These are phyloP conservation scores for Poicephalus gulielmi DNA, from an alignment of 2,113 vertebrate species.

Conservation along the genomic window DNA sequence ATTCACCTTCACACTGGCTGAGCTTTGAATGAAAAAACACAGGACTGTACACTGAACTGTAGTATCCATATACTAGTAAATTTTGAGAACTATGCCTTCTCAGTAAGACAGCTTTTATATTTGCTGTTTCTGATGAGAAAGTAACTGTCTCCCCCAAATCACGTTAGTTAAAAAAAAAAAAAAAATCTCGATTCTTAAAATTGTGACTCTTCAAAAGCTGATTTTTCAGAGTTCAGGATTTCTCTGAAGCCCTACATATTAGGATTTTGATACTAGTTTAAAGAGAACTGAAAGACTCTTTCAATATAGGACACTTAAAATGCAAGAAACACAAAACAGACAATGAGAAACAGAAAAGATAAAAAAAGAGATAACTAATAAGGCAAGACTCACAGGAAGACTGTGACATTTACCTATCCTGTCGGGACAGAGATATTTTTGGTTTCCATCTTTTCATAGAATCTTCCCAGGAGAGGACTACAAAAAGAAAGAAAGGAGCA, in stretches of 20 bases:
- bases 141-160: neutral
- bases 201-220: neutral
- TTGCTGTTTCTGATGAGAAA: neutral
- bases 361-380: neutral
- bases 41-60: neutral
- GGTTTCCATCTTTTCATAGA: neutral
- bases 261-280: neutral
- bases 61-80: neutral
- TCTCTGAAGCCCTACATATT: neutral
- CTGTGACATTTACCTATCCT: neutral
- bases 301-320: neutral
- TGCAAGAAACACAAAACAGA: neutral
- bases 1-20: slow-evolving; percentile 17
- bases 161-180: neutral
- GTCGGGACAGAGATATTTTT: neutral
- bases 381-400: neutral
- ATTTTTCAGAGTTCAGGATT: neutral
- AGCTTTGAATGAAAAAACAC: neutral
- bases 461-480: neutral
- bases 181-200: neutral
- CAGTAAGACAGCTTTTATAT: neutral
- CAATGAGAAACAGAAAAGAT: neutral
- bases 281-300: neutral
- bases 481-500: neutral
- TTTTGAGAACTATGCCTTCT: neutral